Evolutionary conservation across 2,113 vertebrate genomes (phyloP), one percentile per base, ranked within the genome.

Genomic region (Penelope pileata): DNA sequence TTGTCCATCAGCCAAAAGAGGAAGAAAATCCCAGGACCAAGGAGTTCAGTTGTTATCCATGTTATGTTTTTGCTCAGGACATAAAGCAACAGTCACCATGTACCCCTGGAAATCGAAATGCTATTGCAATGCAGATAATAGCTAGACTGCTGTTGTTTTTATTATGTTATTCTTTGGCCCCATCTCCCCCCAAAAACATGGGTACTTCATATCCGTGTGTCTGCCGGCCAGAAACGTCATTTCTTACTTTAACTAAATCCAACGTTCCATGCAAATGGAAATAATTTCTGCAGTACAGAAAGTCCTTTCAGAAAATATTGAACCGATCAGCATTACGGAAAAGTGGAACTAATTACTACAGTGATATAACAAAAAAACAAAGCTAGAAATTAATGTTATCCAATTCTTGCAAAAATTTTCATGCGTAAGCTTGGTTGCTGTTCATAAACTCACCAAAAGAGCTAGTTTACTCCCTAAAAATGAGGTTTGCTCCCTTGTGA

Each of bases 311-410:
- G 90, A 91, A 93, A 95, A 94, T 7, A 10, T 63, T 86, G 79
- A 88, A 91, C 42, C 59, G 50, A 88, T 94, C 74, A 91, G 54
- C 63, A 70, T 59, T 88, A 62, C 7, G 32, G 42, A 83, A 83
- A 94, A 97, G 87, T 64, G 68, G n/a, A 95, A 88, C 59, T 78
- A 93, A 88, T 90, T 90, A 66, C 54, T 88, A 15, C 7, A 67
- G 79, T 68, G 68, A 94, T 88, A 86, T 4, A 80, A 66, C 48
- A 36, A 80, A 76, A 72, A 70, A 69, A 24, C 6, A 50, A 73
- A 85, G 5, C 17, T 26, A 84, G 53, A 85, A 85, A 80, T 58
- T 47, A 82, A 83, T 73, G n/a, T 8, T n/a, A 76, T 87, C 32
- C 53, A 67, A 56, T 43, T 94, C 66, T 83, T 70, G 32, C 13